Percentiles rank a stretch among this genome's conserved stretches.
Conservation (phyloP, 2,797 vertebrate species). For the Melopsittacus undulatus region DNA sequence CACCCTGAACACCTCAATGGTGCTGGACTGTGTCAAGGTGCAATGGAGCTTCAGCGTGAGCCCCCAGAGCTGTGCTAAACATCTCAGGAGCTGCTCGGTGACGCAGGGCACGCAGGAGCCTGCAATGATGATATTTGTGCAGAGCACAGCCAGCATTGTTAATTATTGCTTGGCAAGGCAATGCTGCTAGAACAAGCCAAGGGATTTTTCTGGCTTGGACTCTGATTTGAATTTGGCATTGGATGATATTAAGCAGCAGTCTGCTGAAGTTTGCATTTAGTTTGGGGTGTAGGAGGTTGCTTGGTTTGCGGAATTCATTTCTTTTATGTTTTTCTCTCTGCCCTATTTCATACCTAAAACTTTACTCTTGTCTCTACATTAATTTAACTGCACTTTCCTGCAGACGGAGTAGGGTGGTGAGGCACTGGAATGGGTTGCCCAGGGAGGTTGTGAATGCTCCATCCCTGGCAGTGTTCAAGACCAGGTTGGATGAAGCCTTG, state of each 20-base stretch:
- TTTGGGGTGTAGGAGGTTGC: background rate
- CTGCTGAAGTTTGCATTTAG: background rate
- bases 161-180: background rate
- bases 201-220: background rate
- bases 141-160: background rate
- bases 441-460: too few relatives aligned
- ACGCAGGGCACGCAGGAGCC: background rate
- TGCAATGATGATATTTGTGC: background rate
- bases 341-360: background rate
- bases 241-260: background rate
- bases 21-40: background rate
- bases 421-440: too few relatives aligned
- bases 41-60: background rate
- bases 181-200: background rate
- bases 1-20: background rate
- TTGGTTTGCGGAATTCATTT: background rate
- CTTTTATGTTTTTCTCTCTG: background rate
- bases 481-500: too few relatives aligned
- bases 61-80: background rate
- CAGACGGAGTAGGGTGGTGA: background rate
- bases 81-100: rapidly evolving
- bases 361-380: background rate
- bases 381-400: background rate
- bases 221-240: background rate
- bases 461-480: too few relatives aligned